Evolutionary conservation across 2,113 vertebrate genomes (phyloP), one percentile per base, ranked within the genome.

Genomic region (Formicarius rufipectus): DNA sequence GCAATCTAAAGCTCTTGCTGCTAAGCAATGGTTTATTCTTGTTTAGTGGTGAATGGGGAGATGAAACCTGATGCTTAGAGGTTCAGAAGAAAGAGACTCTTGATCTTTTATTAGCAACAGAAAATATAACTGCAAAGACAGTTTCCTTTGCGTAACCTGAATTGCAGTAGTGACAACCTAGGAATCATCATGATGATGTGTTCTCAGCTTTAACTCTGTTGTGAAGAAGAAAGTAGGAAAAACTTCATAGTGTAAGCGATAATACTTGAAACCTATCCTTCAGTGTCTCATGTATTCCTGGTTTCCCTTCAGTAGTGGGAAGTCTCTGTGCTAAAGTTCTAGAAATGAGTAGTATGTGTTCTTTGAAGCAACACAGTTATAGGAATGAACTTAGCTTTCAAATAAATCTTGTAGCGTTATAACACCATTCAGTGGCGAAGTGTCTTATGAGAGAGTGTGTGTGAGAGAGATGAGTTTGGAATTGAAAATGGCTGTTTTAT

Each of bases 391-490:
- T 10, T 40, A 73, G 5, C 28, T 17, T 69, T 66, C 39, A 64
- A 58, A 49, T 37, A 28, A 64, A 50, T 21, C 9, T 79, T 55
- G 3, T 30, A 18, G 15, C 53, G 0, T n/a, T 77, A 30, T 45
- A 78, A 49, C 0, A 1, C 18, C 9, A 7, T 74, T 59, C 19
- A 12, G 24, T 40, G 18, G 14, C 49, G 18, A 68, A 73, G 5
- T 3, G 56, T 44, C 53, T 63, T 1, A 0, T 33, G 22, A 59
- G 16, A 42, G 9, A 16, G 16, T 1, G 23, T 5, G 4, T 64
- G 19, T 21, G 18, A 35, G 5, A 49, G 6, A 59, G 5, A 45
- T 28, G 11, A 50, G 1, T 59, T 45, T 69, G 44, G 17, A 91
- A 74, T 22, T 60, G 13, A 52, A 88, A 66, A 66, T 15, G 5